Percentiles rank a stretch among this genome's conserved stretches.
phyloP scores from a whole-genome alignment of 2,113 vertebrate species.

The Chinchilla lanigera region DNA sequence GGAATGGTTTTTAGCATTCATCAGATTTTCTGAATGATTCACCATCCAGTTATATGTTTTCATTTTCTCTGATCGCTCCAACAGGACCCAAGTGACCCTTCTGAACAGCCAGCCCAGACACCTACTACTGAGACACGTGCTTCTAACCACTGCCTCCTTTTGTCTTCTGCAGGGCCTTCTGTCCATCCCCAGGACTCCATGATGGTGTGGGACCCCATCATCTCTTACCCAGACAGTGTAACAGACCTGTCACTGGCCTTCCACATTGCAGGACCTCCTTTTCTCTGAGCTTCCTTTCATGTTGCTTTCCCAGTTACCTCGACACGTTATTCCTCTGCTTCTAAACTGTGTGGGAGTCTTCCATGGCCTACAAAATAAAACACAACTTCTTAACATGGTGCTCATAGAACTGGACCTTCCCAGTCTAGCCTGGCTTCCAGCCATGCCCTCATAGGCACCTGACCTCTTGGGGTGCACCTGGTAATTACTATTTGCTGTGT shows the following conservation, averaged over 20 bases:
- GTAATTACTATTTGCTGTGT: background rate
- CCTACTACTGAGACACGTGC: background rate
- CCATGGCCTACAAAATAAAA: background rate
- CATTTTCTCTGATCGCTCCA: background rate
- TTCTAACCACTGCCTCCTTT: background rate
- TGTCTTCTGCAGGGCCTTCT: background rate
- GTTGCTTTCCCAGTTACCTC: background rate
- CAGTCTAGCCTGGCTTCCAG: background rate
- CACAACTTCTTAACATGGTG: background rate
- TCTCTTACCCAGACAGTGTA: background rate
- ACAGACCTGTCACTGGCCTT: background rate
- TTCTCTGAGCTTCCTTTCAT: background rate
- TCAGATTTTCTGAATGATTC: conserved; percentile 9
- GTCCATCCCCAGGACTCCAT: background rate
- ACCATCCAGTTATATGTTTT: background rate
- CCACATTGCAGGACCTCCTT: background rate
- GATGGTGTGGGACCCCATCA: background rate
- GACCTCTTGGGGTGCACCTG: background rate
- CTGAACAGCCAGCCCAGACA: background rate
- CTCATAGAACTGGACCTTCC: background rate
- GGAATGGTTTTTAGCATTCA: background rate
- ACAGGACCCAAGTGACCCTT: background rate
- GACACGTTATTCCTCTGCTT: background rate
- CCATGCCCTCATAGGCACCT: background rate
- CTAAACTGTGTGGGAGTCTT: background rate